Evolutionary conservation across 2,797 vertebrate genomes (phyloP).

Genomic region (Crax fasciolata): DNA sequence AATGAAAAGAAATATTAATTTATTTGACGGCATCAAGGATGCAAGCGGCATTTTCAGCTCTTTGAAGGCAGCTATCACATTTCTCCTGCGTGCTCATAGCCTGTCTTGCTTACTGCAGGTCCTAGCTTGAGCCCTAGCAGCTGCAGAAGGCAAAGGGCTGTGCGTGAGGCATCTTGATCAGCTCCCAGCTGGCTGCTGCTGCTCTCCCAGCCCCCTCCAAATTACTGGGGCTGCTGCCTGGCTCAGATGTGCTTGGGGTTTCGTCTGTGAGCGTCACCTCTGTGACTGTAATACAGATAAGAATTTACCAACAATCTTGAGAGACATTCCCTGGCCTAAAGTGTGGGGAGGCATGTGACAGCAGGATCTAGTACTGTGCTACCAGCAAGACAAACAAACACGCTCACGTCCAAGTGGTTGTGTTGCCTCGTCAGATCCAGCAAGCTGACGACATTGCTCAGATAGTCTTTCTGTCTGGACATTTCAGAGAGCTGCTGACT

Average conservation of each 20-base stretch:
- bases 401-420: background rate
- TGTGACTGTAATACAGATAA: conserved; percentile 68
- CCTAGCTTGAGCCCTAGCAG: conserved; percentile 52
- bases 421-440: background rate
- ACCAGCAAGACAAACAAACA: conserved; percentile 34
- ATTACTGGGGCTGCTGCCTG: conserved; percentile 61
- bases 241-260: conserved; percentile 56
- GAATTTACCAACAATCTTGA: conserved; percentile 59
- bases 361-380: conserved; percentile 29
- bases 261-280: conserved; percentile 61
- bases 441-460: background rate
- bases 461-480: background rate
- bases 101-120: conserved; percentile 12
- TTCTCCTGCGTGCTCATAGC: background rate
- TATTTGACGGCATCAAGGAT: background rate
- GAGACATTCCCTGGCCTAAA: conserved; percentile 62
- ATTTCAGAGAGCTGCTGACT: background rate
- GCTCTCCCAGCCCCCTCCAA: conserved; percentile 52
- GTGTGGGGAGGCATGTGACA: conserved; percentile 39
- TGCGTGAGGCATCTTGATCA: conserved; percentile 56
- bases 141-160: conserved; percentile 41
- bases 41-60: background rate
- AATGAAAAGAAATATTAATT: background rate
- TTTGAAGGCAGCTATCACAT: background rate
- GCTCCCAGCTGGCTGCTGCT: conserved; percentile 72